Evolutionary conservation across 2,888 invertebrate species (phyloP), one percentile per base, ranked within the genome.

Genomic region (Pristionchus entomophagus): DNA sequence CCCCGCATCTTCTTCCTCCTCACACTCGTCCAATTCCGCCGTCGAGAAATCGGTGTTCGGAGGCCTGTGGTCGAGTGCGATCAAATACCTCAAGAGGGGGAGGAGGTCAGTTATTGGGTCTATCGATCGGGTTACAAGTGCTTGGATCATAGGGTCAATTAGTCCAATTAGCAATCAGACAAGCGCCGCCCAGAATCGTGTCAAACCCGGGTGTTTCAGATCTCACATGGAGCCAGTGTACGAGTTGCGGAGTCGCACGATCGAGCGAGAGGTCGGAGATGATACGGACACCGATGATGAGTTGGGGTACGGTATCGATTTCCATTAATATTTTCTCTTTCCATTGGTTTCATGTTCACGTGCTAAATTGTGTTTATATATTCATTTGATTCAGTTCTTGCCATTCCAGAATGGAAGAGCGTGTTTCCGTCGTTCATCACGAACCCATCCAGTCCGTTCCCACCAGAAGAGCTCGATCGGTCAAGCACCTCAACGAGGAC

Each of bases 191-290:
- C n/a, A n/a, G n/a, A n/a, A n/a, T n/a, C n/a, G n/a, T n/a, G n/a
- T n/a, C n/a, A n/a, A n/a, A n/a, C n/a, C n/a, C n/a, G n/a, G n/a
- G n/a, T n/a, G 32, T 26, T 19, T 32, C 62, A 84, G 83, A 49
- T 49, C 83, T 22, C 83, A 84, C 65, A 62, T 62, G 62, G 83
- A 84, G 38, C 62, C 83, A 1, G 32, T 84, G 2, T 84, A 84
- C 83, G 83, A 84, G 10, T 65, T 84, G 26, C 41, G 83, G 5
- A 84, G 83, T 65, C 62, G 83, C 1, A 65, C 65, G 32, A 65
- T 84, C 22, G 83, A 84, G 26, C 35, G 49, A 1, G 83, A 84
- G 29, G 83, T 84, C 2, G 65, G 29, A 45, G 82, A 82, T 45
- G 62, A 65, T 0, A 45, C 49, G 10, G 83, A 84, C 45, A 84